phyloP scores from a whole-genome alignment of 2,888 invertebrate species.

The Nemurella pictetii region DNA sequence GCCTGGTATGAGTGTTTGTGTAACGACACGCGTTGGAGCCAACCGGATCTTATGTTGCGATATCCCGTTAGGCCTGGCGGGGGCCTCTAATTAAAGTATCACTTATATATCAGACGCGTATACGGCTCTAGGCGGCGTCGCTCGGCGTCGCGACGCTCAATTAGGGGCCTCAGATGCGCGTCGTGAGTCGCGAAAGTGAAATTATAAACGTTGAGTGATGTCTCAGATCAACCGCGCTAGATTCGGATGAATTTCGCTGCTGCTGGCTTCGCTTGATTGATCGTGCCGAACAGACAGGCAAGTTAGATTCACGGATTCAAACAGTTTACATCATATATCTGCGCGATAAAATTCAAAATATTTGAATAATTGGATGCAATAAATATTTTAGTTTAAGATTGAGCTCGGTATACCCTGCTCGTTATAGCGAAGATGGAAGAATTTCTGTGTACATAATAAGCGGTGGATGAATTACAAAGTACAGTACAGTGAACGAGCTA shows the following conservation, averaged over 20 bases:
- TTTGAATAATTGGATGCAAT: neutral
- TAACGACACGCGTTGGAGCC: neutral
- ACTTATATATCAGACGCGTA: neutral
- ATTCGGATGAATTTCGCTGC: neutral
- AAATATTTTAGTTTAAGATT: too few relatives aligned
- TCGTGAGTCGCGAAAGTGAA: neutral
- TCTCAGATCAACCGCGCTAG: neutral
- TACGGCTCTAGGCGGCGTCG: neutral
- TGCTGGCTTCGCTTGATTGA: neutral
- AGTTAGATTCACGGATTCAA: neutral
- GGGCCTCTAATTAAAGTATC: neutral
- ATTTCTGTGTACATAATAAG: neutral
- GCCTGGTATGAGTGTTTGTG: too few relatives aligned
- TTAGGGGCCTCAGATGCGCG: neutral
- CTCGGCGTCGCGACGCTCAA: neutral
- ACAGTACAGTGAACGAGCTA: neutral
- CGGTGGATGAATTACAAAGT: neutral
- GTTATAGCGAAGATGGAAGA: neutral
- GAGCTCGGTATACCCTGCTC: too few relatives aligned
- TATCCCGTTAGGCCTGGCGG: neutral
- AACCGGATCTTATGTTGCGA: neutral
- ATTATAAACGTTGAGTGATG: neutral
- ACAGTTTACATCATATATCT: neutral
- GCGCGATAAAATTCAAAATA: neutral
- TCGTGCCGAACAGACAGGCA: neutral